These are phyloP conservation scores for Julus scandinavius DNA, from an alignment of 2,888 invertebrate species.

Conservation along the genomic window DNA sequence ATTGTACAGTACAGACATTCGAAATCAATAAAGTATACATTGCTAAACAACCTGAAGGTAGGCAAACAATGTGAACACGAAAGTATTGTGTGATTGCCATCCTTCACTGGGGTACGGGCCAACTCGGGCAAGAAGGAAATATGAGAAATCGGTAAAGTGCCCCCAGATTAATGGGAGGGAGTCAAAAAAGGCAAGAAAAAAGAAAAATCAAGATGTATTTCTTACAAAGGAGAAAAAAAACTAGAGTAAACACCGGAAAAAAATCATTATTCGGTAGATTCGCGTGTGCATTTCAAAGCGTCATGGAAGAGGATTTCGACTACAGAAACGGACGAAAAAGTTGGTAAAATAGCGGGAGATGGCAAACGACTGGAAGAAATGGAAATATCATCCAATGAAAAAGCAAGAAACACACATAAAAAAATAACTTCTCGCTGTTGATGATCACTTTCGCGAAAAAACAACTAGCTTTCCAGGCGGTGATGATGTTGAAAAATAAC, in stretches of 20 bases:
- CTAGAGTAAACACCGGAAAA: background rate
- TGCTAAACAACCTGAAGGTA: background rate
- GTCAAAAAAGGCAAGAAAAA: background rate
- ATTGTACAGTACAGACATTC: background rate
- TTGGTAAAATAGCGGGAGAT: background rate
- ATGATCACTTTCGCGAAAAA: background rate
- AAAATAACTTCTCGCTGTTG: background rate
- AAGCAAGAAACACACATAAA: background rate
- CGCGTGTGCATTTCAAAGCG: conserved; percentile 8
- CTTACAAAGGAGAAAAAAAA: background rate
- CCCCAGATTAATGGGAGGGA: background rate
- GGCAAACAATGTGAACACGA: background rate
- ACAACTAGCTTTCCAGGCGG: background rate
- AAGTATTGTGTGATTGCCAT: background rate
- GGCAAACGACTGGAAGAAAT: conserved; percentile 17
- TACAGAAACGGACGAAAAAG: background rate
- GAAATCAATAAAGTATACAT: background rate
- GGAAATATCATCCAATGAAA: background rate
- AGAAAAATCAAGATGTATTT: background rate
- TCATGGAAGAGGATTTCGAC: background rate
- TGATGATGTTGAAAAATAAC: background rate
- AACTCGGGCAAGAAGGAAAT: no score
- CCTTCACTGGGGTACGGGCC: background rate
- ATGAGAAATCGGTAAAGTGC: background rate
- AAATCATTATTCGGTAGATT: conserved; percentile 1